Conservation (phyloP, 2,113 vertebrate species). For the Cynopterus brachyotis region DNA sequence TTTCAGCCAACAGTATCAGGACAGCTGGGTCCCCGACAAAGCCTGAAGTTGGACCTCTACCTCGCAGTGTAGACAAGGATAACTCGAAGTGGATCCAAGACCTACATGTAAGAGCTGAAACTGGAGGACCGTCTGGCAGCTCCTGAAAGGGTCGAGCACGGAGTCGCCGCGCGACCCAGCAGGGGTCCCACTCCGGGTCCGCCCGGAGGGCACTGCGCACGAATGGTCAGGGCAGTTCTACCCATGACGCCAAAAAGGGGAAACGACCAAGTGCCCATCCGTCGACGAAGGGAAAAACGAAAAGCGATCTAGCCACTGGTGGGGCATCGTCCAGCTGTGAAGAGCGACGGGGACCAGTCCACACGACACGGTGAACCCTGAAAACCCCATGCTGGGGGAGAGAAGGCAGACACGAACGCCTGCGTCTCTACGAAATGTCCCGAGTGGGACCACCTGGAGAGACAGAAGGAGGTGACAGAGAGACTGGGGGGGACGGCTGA, state of each 20-base stretch:
- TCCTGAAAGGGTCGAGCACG: neutral
- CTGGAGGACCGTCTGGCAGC: neutral
- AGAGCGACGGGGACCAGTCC: neutral
- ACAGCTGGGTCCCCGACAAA: neutral
- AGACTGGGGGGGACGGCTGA: neutral
- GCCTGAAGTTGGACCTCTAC: neutral
- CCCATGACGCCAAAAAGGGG: neutral
- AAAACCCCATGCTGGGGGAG: neutral
- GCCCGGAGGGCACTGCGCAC: neutral
- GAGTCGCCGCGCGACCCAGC: neutral
- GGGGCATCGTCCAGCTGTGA: neutral
- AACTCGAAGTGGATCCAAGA: neutral
- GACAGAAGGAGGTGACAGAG: neutral
- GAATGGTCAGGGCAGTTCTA: neutral
- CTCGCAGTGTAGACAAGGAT: neutral
- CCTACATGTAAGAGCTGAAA: neutral
- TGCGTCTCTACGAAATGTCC: neutral
- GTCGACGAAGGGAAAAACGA: neutral
- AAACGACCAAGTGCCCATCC: neutral
- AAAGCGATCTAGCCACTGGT: rapidly evolving
- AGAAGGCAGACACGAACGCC: neutral
- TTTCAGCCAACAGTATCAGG: neutral
- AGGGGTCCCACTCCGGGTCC: neutral
- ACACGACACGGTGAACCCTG: neutral
- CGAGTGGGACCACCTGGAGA: neutral